Evolutionary conservation across 2,888 invertebrate species (phyloP), one percentile per base, ranked within the genome.

Genomic region (Eilema depressum): DNA sequence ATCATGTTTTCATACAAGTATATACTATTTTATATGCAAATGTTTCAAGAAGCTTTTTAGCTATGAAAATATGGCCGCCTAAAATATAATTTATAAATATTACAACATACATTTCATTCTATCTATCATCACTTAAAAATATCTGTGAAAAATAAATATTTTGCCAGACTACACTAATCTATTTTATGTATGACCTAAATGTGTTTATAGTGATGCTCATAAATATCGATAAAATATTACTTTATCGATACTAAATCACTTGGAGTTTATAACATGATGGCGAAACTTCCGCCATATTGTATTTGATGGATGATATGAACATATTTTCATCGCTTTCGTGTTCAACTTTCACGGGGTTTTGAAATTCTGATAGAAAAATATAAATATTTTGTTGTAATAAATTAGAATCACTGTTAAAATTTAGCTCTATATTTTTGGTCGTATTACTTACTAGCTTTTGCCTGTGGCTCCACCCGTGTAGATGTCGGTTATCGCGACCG

Each of bases 141-240:
- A 30, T 33, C 17, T 60, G 67, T 59, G n/a, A 63, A 70, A 73
- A 67, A 71, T 77, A 80, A 75, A 77, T 73, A 82, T 71, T 64
- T 47, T 56, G 59, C 73, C 61, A 69, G 71, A 75, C 69, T 74
- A 74, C 76, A 76, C 74, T 75, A 76, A 77, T 74, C 73, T 78
- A 76, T 63, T 77, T 76, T 77, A 79, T 75, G 75, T 57, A 63
- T 62, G 75, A 64, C 78, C 79, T 69, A 78, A 83, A 80, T 83
- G 68, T 74, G 73, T 83, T 80, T 47, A 69, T 78, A 80, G 77
- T 81, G 82, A 78, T 81, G 84, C 66, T 73, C 76, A 83, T 83
- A 83, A 82, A 84, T 77, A 83, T 79, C 83, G 76, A 84, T 83
- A 83, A 83, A 81, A 81, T 83, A 83, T 84, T 73, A 70, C 76